Base-by-base conservation (phyloP, 2,888 invertebrate genomes). In the Doris montereyensis region DNA sequence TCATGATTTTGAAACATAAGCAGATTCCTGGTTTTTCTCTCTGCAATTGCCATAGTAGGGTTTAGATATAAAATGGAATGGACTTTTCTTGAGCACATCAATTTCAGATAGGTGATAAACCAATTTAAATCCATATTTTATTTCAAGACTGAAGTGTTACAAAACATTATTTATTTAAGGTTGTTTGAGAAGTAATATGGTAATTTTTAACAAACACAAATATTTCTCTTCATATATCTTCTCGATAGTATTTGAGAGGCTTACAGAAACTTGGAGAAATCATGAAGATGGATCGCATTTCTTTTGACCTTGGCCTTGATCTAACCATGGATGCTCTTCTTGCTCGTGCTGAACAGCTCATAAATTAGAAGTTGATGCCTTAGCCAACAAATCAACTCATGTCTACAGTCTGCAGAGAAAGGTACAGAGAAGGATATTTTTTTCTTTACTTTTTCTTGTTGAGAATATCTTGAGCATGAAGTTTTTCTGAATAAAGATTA, bases 281-380 rank as follows among this genome's bases (percentile, higher is more conserved):
- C 58, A 93, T 97, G 90, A 96, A 95, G 91, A 95, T 96, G 94
- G 96, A 96, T 88, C 95, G 95, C 91, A 94, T 96, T 87, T 95
- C 95, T 32, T 94, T 94, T 87, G 96, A 96, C 90, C 93, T 95
- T 83, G 96, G 96, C 8, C 93, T 96, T 80, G 96, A 96, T 89
- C 93, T 96, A 88, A 95, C 95, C 88, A 95, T 96, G 0, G 97
- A 97, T 88, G 95, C 96, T 71, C 93, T 97, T 81, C 92, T 97
- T 78, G 94, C 96, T 81, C 94, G 97, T 62, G 96, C 96, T 1
- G 96, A 97, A 90, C 96, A 97, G 90, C 93, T 96, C 80, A 94
- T 95, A 93, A 95, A 86, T 93, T 95, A 73, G 96, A 96, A 92
- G 95, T 94, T 87, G 96, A 96, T 91, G 95, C 95, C 91, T 93